Evolutionary conservation across 1,140 invertebrate genomes (phyloP).

Genomic region (Apis cerana): DNA sequence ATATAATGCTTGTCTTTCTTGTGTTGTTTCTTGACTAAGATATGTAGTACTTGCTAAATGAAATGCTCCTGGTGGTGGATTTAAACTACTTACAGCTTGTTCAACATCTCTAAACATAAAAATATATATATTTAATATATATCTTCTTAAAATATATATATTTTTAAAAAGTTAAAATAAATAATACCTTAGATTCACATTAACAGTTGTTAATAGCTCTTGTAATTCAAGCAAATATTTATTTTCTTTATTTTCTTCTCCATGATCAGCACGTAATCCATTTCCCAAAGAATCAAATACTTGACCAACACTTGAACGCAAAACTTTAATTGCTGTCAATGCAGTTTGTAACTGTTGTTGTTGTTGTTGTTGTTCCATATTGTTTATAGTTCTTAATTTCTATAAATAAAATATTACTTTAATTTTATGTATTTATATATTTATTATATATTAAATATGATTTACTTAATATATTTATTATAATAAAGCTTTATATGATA

Average conservation of each 20-base stretch:
- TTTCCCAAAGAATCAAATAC: slow-evolving; percentile 91
- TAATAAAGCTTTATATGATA: no score
- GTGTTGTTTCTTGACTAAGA: slow-evolving; percentile 92
- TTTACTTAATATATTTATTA: no score
- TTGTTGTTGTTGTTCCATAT: slow-evolving; percentile 81
- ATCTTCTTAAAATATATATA: background rate
- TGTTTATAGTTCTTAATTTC: background rate
- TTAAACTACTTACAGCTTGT: slow-evolving; percentile 86
- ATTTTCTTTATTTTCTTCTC: slow-evolving; percentile 88
- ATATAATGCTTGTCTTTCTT: slow-evolving; percentile 93
- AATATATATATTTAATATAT: background rate
- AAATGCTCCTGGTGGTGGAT: slow-evolving; percentile 88
- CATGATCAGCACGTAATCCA: slow-evolving; percentile 88
- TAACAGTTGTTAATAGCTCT: slow-evolving; percentile 88
- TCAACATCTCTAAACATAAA: slow-evolving; percentile 87
- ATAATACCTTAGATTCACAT: slow-evolving; percentile 86
- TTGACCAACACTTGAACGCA: slow-evolving; percentile 90
- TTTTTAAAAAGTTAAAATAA: background rate
- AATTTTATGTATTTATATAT: no score
- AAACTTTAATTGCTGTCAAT: slow-evolving; percentile 87
- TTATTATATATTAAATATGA: no score
- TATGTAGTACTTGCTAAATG: slow-evolving; percentile 91
- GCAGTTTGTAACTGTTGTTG: slow-evolving; percentile 84
- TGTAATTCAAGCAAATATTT: slow-evolving; percentile 91
- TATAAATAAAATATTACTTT: no score